Percentiles rank a stretch among this genome's conserved stretches.
Evolutionary conservation across 2,797 vertebrate genomes (phyloP).

Genomic region (Avahi laniger): DNA sequence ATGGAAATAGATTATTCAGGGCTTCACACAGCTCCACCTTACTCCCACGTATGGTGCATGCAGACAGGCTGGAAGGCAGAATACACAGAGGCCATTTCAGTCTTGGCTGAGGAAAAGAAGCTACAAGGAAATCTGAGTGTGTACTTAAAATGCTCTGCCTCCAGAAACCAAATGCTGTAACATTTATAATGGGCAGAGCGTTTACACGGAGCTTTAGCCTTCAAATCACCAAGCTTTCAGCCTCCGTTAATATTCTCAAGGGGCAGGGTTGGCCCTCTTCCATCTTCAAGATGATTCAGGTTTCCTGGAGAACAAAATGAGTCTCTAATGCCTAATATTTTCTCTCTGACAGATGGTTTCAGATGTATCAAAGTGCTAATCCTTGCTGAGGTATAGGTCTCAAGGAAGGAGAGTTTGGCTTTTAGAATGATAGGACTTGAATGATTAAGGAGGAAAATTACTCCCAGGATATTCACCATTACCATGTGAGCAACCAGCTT

Average conservation of each 20-base stretch:
- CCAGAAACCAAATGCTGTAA: slow-evolving; percentile 40
- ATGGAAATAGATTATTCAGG: not conserved
- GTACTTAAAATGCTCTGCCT: not conserved
- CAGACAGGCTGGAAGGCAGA: not conserved
- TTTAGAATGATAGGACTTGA: slow-evolving; percentile 68
- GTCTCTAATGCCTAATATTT: slow-evolving; percentile 73
- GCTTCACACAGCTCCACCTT: not conserved
- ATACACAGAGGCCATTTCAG: not conserved
- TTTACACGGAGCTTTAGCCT: slow-evolving; percentile 49
- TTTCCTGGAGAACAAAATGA: slow-evolving; percentile 75
- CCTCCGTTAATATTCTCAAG: slow-evolving; percentile 39
- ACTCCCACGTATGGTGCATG: rapidly evolving
- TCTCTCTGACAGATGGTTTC: slow-evolving; percentile 77
- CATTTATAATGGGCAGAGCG: slow-evolving; percentile 5
- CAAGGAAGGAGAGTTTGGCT: slow-evolving; percentile 74
- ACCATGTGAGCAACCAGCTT: slow-evolving; percentile 61
- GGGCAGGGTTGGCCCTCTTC: slow-evolving; percentile 63
- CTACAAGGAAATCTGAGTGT: not conserved
- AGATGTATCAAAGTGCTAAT: slow-evolving; percentile 74
- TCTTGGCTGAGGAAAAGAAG: slow-evolving; percentile 2
- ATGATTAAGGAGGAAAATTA: slow-evolving; percentile 75
- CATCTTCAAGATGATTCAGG: slow-evolving; percentile 73
- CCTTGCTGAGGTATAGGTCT: slow-evolving; percentile 74
- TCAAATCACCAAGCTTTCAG: slow-evolving; percentile 44
- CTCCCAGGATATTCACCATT: slow-evolving; percentile 61